phyloP scores from a whole-genome alignment of 2,113 vertebrate species.

The Rhombomys opimus region DNA sequence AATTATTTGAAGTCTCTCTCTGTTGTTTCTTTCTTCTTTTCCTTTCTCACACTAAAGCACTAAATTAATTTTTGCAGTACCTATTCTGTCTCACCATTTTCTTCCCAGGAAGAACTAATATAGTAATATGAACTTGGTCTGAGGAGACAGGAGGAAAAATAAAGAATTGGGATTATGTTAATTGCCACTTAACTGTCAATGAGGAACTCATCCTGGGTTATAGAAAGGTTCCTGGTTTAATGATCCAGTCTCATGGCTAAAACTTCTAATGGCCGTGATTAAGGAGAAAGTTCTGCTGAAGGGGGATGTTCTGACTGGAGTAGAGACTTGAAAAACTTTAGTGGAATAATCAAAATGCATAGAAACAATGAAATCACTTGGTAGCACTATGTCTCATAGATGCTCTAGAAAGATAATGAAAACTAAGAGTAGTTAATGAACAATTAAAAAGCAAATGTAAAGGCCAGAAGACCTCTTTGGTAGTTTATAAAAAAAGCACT shows the following conservation, averaged over 20 bases:
- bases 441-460: conserved; percentile 31
- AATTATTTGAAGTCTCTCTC: not conserved
- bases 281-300: conserved; percentile 11
- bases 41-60: not conserved
- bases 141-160: not conserved
- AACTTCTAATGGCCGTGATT: not conserved
- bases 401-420: conserved; percentile 50
- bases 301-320: not conserved
- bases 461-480: conserved; percentile 26
- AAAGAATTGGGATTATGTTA: not conserved
- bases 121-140: not conserved
- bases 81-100: not conserved
- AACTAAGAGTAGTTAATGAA: not conserved
- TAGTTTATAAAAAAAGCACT: conserved; percentile 44
- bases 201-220: not conserved
- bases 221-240: not conserved
- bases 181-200: not conserved
- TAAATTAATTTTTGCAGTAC: not conserved
- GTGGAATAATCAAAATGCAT: not conserved
- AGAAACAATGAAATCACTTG: conserved; percentile 17
- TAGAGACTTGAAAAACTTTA: not conserved
- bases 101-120: not conserved
- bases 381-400: conserved; percentile 13
- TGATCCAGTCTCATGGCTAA: not conserved
- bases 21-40: not conserved